Base-by-base conservation (phyloP, 1,140 invertebrate genomes). In the Camponotus pennsylvanicus region DNA sequence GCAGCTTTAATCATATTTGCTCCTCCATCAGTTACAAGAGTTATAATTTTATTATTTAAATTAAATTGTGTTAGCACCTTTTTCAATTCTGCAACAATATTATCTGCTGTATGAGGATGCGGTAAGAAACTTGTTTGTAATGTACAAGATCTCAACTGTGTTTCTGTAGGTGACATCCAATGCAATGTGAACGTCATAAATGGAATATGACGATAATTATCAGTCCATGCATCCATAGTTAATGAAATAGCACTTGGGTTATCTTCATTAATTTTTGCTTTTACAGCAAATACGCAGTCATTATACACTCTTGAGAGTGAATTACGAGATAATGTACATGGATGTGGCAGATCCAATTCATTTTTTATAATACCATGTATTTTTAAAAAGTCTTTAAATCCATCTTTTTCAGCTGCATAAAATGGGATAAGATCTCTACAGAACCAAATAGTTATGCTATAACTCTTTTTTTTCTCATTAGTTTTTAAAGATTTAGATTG, bases 151-250 rank as follows among this genome's bases (percentile, higher is more conserved):
- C 70, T 73, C 32, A 73, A 55, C 1, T 73, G 18, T 55, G 49
- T 73, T 73, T 73, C 18, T 73, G 15, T 55, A 37, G 49, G 27
- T 34, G 70, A 73, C 55, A 73, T 55, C 70, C 70, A 73, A 73
- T 73, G 70, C 11, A 73, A 73, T 21, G 49, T 73, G 32, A 73
- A 55, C n/a, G 70, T 73, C 15, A 73, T 37, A 57, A 55, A 73
- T 73, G 70, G 49, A 73, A 73, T 73, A 73, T 73, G 32, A 73
- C 49, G 70, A 73, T 73, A 73, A 73, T 73, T 73, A 3, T 73
- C 49, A 73, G 45, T 73, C 70, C 70, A 73, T 18, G 32, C 52
- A 1, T 55, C 71, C 49, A 57, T 75, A 21, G 71, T 75, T 75
- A 75, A 15, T 37, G 71, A 37, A 37, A 75, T 40, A 57, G 71